Percentiles rank a stretch among this genome's conserved stretches.
Evolutionary conservation across 2,888 invertebrate genomes (phyloP).

Genomic region (Pammene fasciana): DNA sequence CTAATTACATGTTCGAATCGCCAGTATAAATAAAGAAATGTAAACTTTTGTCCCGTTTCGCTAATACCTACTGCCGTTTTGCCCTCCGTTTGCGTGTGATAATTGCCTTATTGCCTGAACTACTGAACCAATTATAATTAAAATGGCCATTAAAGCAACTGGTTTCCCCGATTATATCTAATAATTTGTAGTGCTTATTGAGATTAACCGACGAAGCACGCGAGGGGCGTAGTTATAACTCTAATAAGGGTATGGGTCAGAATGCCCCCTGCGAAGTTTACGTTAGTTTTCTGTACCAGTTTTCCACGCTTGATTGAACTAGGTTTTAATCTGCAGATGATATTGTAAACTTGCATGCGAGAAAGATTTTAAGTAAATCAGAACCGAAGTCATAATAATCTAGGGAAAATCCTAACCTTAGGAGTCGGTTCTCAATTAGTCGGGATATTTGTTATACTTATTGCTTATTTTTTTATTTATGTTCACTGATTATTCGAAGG

Average conservation of each 20-base stretch:
- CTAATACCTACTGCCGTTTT: not conserved
- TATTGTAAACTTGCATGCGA: too few species aligned
- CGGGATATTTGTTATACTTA: too few species aligned
- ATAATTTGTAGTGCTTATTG: conserved; percentile 36
- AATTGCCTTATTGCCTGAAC: conserved; percentile 7
- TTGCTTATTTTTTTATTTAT: too few species aligned
- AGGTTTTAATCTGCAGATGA: not conserved
- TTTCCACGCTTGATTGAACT: not conserved
- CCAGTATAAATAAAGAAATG: too few species aligned
- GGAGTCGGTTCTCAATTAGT: too few species aligned
- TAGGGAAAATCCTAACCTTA: too few species aligned
- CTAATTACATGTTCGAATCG: too few species aligned
- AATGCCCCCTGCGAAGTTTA: conserved; percentile 2
- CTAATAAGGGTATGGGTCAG: conserved; percentile 27
- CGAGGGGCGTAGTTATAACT: conserved; percentile 20
- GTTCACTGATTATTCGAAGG: too few species aligned
- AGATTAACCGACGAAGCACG: conserved; percentile 15
- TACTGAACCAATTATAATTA: conserved; percentile 25
- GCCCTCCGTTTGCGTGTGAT: not conserved
- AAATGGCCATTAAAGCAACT: conserved; percentile 22
- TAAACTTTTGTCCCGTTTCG: not conserved
- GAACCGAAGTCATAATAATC: too few species aligned
- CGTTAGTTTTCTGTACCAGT: too few species aligned
- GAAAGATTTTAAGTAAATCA: too few species aligned
- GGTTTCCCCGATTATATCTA: conserved; percentile 29